These are phyloP conservation scores for Choreutis nemorana DNA, from an alignment of 2,888 invertebrate species.

Conservation along the genomic window DNA sequence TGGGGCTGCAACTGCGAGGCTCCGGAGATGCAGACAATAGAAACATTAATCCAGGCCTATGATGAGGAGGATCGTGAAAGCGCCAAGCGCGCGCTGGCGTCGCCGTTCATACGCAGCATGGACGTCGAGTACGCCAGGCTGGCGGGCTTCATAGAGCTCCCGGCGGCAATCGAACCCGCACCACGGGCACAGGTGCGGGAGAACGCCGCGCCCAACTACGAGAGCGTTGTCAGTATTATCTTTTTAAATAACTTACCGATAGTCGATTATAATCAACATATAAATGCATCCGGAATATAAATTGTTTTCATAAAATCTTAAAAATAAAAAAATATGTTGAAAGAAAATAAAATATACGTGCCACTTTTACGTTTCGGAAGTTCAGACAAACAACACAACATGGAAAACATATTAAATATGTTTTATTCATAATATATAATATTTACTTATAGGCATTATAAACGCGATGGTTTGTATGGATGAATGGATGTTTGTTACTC, in stretches of 20 bases:
- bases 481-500: too few relatives aligned
- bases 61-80: slow-evolving; percentile 87
- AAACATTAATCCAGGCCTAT: slow-evolving; percentile 79
- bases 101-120: slow-evolving; percentile 90
- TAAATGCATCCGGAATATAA: too few relatives aligned
- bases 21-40: slow-evolving; percentile 81
- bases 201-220: slow-evolving; percentile 76
- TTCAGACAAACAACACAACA: too few relatives aligned
- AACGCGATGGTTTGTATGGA: too few relatives aligned
- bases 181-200: slow-evolving; percentile 69
- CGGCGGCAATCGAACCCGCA: slow-evolving; percentile 40
- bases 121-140: slow-evolving; percentile 86
- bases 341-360: not conserved
- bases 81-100: slow-evolving; percentile 77
- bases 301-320: too few relatives aligned
- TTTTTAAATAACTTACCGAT: slow-evolving; percentile 1
- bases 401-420: slow-evolving; percentile 11
- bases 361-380: not conserved
- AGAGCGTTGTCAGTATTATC: slow-evolving; percentile 21
- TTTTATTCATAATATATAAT: not conserved
- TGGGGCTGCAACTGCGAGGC: slow-evolving; percentile 89
- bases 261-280: not conserved
- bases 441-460: too few relatives aligned
- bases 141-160: slow-evolving; percentile 32
- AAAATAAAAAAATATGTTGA: too few relatives aligned